Conservation (phyloP, 2,113 vertebrate species). For the Bambusicola thoracicus region DNA sequence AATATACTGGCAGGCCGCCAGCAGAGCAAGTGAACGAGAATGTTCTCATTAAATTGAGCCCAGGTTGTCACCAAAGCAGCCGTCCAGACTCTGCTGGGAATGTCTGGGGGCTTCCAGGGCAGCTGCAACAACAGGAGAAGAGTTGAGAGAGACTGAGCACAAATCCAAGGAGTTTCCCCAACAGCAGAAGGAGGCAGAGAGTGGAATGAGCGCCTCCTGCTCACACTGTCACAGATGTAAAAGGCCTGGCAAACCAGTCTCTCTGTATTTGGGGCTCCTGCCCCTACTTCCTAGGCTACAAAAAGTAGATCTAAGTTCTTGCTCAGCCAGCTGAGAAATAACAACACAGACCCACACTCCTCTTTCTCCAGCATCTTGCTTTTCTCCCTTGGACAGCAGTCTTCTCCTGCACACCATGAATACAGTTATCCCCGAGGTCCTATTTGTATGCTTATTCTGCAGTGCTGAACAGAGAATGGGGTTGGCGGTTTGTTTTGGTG, state of each 20-base stretch:
- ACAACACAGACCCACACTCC: background rate
- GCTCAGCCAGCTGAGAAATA: constrained; percentile 6
- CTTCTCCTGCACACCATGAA: background rate
- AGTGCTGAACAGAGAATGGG: background rate
- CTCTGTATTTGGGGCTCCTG: background rate
- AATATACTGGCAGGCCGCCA: constrained; percentile 3
- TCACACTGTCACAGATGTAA: background rate
- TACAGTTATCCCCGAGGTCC: background rate
- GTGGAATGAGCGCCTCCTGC: background rate
- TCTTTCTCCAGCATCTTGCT: background rate
- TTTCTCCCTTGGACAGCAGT: background rate
- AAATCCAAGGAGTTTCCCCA: background rate
- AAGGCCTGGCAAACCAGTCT: background rate
- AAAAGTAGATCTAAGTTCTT: background rate
- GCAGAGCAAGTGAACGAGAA: constrained; percentile 61
- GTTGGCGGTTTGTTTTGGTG: background rate
- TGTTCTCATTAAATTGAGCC: constrained; percentile 49
- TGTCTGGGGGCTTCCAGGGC: constrained; percentile 42
- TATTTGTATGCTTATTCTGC: background rate
- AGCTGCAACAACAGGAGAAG: constrained; percentile 9
- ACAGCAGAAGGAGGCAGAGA: background rate
- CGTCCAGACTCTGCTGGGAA: constrained; percentile 45
- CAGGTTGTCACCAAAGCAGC: constrained; percentile 62
- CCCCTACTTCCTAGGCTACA: background rate
- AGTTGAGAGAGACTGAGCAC: background rate